A percentile compares a stretch with the other conserved stretches of the same genome.
Evolutionary conservation across 1,140 invertebrate genomes (phyloP).

Genomic region (Uloborus diversus): DNA sequence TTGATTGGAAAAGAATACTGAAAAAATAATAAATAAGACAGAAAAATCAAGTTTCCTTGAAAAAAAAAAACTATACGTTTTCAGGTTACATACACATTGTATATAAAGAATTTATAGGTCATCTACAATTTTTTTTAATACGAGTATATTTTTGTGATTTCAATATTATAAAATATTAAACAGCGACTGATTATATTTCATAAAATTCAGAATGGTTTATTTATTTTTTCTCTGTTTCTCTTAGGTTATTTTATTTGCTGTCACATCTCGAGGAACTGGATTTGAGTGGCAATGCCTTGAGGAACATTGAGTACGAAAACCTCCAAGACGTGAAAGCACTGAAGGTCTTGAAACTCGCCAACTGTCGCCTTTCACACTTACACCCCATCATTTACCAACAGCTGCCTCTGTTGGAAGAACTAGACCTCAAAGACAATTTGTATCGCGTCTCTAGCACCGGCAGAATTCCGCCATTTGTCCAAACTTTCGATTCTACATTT

Average conservation of each 20-base stretch:
- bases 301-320: constrained; percentile 73
- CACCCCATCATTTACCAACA: constrained; percentile 60
- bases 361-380: constrained; percentile 56
- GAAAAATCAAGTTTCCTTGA: too few species aligned
- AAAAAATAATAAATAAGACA: too few species aligned
- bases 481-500: constrained; percentile 73
- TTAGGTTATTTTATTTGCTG: constrained; percentile 74
- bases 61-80: too few species aligned
- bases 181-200: too few species aligned
- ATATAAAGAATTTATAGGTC: too few species aligned
- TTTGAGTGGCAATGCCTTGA: constrained; percentile 77
- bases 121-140: too few species aligned
- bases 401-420: constrained; percentile 54
- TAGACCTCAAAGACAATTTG: constrained; percentile 71
- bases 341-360: constrained; percentile 73
- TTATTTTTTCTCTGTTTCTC: neutral
- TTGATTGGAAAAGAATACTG: too few species aligned
- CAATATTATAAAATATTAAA: too few species aligned
- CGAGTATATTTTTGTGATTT: too few species aligned
- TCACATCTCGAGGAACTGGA: constrained; percentile 75
- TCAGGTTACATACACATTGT: too few species aligned
- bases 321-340: constrained; percentile 64
- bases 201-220: too few species aligned
- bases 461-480: constrained; percentile 66
- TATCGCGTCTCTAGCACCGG: constrained; percentile 70